Base-by-base conservation (phyloP, 2,888 invertebrate genomes). In the Napeogenes sylphis region DNA sequence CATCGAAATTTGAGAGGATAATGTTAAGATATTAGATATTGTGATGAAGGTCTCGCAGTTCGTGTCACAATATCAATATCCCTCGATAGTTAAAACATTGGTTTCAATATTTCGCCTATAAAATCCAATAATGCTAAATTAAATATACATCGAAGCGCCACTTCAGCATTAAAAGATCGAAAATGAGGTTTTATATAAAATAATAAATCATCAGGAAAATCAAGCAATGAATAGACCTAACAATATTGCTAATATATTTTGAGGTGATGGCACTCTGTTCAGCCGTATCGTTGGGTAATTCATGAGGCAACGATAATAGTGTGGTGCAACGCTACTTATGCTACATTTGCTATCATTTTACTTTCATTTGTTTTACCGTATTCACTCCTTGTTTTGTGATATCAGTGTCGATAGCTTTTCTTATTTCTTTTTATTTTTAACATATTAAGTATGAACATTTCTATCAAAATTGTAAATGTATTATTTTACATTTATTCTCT, bases 221-320 rank as follows among this genome's bases (percentile, higher is more conserved):
- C 5, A 38, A 38, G 38, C 38, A 38, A 2, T 38, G 38, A 38
- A 38, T 38, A 38, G 38, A 30, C 35, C 51, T 47, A 55, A 56
- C 14, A 59, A 56, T 58, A 61, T 66, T 69, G 68, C 62, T 65
- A 69, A 68, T 63, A 66, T 65, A 42, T 42, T 10, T 60, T 64
- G 68, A 65, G 57, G 65, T 67, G 68, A 47, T 10, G 42, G 42
- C 42, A 42, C 42, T 42, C 38, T 35, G 35, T 35, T 55, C 14
- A 63, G 66, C 60, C 68, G 65, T 68, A 45, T 55, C 68, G 69
- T 69, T 65, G 63, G 61, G 69, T 63, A 69, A 69, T 47, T 58
- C 55, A 59, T 68, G 64, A 63, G 55, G 69, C 63, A 69, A 68
- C 58, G 54, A 6, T 3, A 21, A 21, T 21, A 51, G n/a, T 54